phyloP scores from a whole-genome alignment of 2,113 vertebrate genomes.

The Chamaea fasciata region DNA sequence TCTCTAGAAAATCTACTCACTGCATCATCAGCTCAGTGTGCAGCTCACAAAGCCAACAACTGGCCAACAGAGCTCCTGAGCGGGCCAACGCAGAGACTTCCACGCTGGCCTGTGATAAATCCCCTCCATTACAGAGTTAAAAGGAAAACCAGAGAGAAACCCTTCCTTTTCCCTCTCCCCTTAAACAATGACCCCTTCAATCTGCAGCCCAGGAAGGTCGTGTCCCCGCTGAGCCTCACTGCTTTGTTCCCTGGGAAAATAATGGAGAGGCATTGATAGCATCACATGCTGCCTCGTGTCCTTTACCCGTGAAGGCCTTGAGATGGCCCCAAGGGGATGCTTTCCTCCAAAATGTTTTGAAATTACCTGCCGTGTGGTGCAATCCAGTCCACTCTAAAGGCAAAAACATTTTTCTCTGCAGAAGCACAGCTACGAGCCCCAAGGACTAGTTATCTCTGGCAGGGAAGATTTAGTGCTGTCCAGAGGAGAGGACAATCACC shows the following conservation, averaged over 20 bases:
- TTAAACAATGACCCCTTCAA: not conserved
- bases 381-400: not conserved
- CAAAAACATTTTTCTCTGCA: slow-evolving; percentile 23
- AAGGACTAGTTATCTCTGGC: slow-evolving; percentile 10
- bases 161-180: not conserved
- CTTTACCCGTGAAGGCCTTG: not conserved
- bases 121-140: not conserved
- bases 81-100: not conserved
- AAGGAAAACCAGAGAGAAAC: not conserved
- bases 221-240: not conserved
- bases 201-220: not conserved
- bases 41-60: not conserved
- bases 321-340: not conserved
- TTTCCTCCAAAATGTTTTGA: not conserved
- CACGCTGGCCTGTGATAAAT: not conserved
- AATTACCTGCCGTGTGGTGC: not conserved
- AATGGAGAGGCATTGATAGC: not conserved
- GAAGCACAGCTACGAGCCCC: not conserved
- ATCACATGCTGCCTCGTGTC: not conserved
- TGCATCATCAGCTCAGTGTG: rapidly evolving
- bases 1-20: not conserved
- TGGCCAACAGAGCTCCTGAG: not conserved
- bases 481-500: not conserved
- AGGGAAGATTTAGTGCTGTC: slow-evolving; percentile 2
- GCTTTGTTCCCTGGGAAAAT: not conserved